Percentiles rank a stretch among this genome's conserved stretches.
Conservation (phyloP, 2,888 invertebrate genomes). For the Cheilosia impressa region DNA sequence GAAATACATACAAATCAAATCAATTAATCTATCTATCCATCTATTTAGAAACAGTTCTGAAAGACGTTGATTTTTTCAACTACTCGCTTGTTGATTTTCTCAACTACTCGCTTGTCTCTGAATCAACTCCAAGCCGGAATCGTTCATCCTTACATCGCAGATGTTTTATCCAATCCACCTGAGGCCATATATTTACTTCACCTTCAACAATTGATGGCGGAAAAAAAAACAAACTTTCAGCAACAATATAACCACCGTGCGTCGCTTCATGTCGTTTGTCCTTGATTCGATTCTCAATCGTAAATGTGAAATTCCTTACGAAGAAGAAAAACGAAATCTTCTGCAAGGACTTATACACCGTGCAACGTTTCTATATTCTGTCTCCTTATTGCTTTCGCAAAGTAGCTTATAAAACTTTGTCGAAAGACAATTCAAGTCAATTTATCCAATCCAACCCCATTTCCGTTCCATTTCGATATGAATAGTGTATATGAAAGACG, state of each 20-base stretch:
- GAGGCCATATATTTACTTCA: slow-evolving; percentile 36
- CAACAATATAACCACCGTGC: slow-evolving; percentile 28
- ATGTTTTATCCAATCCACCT: slow-evolving; percentile 13
- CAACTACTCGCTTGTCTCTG: too few relatives aligned
- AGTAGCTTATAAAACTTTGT: slow-evolving; percentile 47
- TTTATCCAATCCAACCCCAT: slow-evolving; percentile 32
- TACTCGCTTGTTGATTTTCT: too few relatives aligned
- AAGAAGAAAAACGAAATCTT: background rate
- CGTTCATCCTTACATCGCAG: slow-evolving; percentile 33
- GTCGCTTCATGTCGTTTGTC: slow-evolving; percentile 36
- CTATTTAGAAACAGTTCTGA: too few relatives aligned
- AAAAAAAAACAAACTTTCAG: slow-evolving; percentile 9
- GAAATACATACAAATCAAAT: too few relatives aligned
- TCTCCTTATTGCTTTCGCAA: slow-evolving; percentile 8
- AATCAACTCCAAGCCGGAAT: slow-evolving; percentile 14
- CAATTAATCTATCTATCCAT: too few relatives aligned
- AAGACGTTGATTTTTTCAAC: too few relatives aligned
- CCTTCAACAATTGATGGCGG: slow-evolving; percentile 33
- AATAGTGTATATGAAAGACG: background rate
- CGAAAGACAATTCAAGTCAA: slow-evolving; percentile 55
- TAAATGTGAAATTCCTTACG: slow-evolving; percentile 33
- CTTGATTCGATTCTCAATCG: slow-evolving; percentile 47
- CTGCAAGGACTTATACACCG: slow-evolving; percentile 11
- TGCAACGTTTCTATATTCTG: background rate
- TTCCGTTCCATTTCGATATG: slow-evolving; percentile 8